Evolutionary conservation across 2,113 vertebrate species (phyloP), one percentile per base, ranked within the genome.

Genomic region (Microcebus jonahi): DNA sequence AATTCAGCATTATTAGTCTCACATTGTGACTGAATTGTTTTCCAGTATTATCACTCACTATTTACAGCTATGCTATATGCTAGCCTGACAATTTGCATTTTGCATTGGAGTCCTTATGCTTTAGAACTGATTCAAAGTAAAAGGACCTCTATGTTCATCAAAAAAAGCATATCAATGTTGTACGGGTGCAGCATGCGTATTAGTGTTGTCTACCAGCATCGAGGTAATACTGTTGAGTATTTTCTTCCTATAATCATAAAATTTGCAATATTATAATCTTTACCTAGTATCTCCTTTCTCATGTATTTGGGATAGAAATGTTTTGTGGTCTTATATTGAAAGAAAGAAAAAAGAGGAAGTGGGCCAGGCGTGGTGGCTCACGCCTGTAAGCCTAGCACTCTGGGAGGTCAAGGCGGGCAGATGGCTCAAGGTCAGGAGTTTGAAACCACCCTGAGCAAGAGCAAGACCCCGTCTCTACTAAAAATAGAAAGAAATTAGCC

Each of bases 1-100:
- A 94, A 95, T 82, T 77, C 94, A 61, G 27, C 59, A 83, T 75
- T 91, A 82, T 93, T 63, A 59, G 20, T 65, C 57, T 91, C 36
- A 87, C 83, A 87, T 42, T 84, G 73, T 86, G 55, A 83, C 61
- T 70, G 68, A 0, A 57, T 84, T 93, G 29, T 73, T 81, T 95
- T 67, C 48, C 6, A 93, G 8, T 39, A 65, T 87, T 70, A 65
- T 90, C 29, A 18, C 31, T 67, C 67, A 65, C 59, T 93, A 71
- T 84, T 59, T 87, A 93, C 61, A 95, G 67, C 50, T 91, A 7
- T 73, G 13, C 83, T 90, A 57, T 71, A 21, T 39, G 31, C 42
- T 59, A 86, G 25, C 53, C 21, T 83, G 68, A 91, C 48, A 6
- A 96, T 88, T 65, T 81, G 71, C 76, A 88, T 88, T 85, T 95